These are phyloP conservation scores for Nebria ingens DNA, from an alignment of 1,140 invertebrate species.

Conservation along the genomic window DNA sequence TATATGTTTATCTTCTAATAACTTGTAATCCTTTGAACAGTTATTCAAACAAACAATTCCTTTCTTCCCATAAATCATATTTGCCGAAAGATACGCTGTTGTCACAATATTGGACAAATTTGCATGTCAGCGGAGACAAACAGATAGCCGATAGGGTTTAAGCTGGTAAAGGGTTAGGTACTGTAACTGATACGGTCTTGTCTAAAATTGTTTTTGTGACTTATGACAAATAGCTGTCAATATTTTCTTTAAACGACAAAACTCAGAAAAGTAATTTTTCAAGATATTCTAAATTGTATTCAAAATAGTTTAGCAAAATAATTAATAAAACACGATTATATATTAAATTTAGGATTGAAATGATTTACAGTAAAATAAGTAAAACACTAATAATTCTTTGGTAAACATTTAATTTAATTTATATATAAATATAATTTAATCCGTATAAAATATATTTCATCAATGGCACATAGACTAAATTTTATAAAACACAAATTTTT, in stretches of 20 bases:
- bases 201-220: background rate
- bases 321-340: background rate
- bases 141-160: slow-evolving; percentile 4
- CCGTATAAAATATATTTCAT: no score
- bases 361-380: no score
- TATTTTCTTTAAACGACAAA: background rate
- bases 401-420: no score
- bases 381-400: no score
- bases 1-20: background rate
- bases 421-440: no score
- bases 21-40: slow-evolving; percentile 3
- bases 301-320: background rate
- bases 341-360: background rate
- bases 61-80: background rate
- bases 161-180: background rate
- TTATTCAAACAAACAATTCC: background rate
- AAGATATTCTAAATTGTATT: no score
- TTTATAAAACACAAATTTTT: no score
- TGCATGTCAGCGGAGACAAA: background rate
- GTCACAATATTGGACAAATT: slow-evolving; percentile 3
- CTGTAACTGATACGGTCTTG: background rate
- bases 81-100: background rate
- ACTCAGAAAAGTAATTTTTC: background rate
- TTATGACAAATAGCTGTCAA: background rate
- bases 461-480: no score